phyloP scores from a whole-genome alignment of 1,140 invertebrate species.

The Eriosoma lanigerum region DNA sequence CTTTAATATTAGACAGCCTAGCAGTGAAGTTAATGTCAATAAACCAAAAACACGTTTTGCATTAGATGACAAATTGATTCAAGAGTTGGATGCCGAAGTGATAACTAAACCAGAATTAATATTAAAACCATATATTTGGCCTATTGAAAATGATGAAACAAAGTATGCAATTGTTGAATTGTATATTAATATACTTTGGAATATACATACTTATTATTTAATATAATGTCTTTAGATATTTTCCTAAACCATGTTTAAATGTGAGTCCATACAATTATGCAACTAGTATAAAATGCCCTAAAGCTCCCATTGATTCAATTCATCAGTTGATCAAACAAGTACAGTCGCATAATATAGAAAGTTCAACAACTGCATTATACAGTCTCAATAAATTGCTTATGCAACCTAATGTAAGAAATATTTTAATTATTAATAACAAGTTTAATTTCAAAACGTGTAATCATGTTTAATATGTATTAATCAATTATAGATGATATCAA shows the following conservation, averaged over 20 bases:
- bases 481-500: conserved; percentile 24
- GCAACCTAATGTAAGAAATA: conserved; percentile 17
- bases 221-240: conserved; percentile 4
- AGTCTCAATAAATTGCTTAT: conserved; percentile 41
- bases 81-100: conserved; percentile 40
- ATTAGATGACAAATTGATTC: conserved; percentile 34
- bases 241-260: conserved; percentile 40
- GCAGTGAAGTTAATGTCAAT: conserved; percentile 6
- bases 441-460: neutral
- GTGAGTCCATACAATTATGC: conserved; percentile 45
- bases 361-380: conserved; percentile 13
- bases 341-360: conserved; percentile 6
- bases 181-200: neutral
- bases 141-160: conserved; percentile 14
- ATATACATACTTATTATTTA: neutral
- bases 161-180: neutral
- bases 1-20: conserved; percentile 1
- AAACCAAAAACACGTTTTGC: conserved; percentile 32
- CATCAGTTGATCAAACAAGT: conserved; percentile 40
- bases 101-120: conserved; percentile 36
- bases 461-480: neutral
- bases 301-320: conserved; percentile 23
- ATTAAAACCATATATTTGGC: conserved; percentile 42
- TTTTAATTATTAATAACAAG: neutral
- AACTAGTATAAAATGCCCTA: conserved; percentile 25